Evolutionary conservation across 2,888 invertebrate genomes (phyloP).

Genomic region (Eupithecia pulchellata): DNA sequence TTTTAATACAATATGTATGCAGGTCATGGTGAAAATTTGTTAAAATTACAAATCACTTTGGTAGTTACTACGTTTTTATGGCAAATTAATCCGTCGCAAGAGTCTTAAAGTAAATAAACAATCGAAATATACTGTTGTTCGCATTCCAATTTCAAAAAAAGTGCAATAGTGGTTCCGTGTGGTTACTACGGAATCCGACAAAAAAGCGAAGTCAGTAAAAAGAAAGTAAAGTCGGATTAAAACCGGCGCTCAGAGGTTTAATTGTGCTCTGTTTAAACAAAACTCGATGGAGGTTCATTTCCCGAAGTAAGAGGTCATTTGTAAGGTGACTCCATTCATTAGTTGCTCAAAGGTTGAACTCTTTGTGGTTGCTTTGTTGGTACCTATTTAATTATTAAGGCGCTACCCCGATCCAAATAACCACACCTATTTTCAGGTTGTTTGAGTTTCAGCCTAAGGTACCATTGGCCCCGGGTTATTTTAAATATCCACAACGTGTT

Average conservation of each 20-base stretch:
- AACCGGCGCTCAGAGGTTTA: constrained; percentile 79
- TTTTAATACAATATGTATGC: too few species aligned
- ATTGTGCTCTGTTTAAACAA: constrained; percentile 83
- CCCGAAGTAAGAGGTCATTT: constrained; percentile 65
- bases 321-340: constrained; percentile 42
- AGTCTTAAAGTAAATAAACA: not conserved
- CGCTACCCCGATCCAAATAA: too few species aligned
- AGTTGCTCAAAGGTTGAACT: constrained; percentile 34
- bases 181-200: constrained; percentile 16
- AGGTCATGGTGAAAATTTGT: too few species aligned
- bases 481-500: too few species aligned
- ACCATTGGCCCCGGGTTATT: too few species aligned
- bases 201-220: constrained; percentile 53
- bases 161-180: not conserved
- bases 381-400: not conserved
- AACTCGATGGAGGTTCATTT: constrained; percentile 63
- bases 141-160: not conserved
- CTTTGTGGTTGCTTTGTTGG: not conserved
- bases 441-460: not conserved
- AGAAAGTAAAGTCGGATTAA: constrained; percentile 69
- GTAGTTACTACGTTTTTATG: too few species aligned
- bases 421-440: not conserved
- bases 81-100: too few species aligned
- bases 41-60: too few species aligned
- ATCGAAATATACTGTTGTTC: not conserved